A percentile compares a stretch with the other conserved stretches of the same genome.
These are phyloP conservation scores for Platycnemis pennipes DNA, from an alignment of 2,888 invertebrate genomes.

Conservation along the genomic window DNA sequence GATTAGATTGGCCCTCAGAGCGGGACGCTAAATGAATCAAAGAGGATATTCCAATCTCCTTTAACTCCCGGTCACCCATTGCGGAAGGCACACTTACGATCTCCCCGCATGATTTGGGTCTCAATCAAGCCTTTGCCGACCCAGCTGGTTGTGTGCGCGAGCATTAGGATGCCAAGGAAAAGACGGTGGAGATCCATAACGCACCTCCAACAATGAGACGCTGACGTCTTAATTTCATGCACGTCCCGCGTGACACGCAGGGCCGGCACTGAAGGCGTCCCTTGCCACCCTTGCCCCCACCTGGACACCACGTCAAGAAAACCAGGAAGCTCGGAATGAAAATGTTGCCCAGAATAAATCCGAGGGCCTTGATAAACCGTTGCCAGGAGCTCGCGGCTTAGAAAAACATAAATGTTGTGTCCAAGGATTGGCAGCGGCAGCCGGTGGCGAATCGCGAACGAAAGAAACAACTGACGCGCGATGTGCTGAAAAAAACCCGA, in stretches of 20 bases:
- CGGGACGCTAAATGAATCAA: neutral
- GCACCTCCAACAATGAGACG: neutral
- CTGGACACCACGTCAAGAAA: neutral
- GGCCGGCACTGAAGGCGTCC: neutral
- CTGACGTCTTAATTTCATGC: neutral
- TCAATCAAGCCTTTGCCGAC: neutral
- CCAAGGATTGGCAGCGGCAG: slow-evolving; percentile 18
- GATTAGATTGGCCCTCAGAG: neutral
- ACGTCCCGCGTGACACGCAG: neutral
- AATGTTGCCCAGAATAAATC: slow-evolving; percentile 10
- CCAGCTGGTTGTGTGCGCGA: neutral
- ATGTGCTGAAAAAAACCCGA: neutral
- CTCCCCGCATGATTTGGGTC: neutral
- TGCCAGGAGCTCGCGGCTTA: neutral
- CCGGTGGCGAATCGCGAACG: neutral
- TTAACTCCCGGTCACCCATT: neutral
- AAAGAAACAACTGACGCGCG: slow-evolving; percentile 8
- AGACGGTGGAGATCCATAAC: neutral
- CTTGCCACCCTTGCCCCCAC: neutral
- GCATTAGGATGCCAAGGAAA: neutral
- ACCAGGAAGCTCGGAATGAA: slow-evolving; percentile 10
- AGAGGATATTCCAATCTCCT: neutral
- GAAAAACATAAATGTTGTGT: neutral
- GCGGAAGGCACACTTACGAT: neutral
- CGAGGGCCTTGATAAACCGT: neutral